Base-by-base conservation (phyloP, 2,113 vertebrate species). In the Tupaia chinensis region DNA sequence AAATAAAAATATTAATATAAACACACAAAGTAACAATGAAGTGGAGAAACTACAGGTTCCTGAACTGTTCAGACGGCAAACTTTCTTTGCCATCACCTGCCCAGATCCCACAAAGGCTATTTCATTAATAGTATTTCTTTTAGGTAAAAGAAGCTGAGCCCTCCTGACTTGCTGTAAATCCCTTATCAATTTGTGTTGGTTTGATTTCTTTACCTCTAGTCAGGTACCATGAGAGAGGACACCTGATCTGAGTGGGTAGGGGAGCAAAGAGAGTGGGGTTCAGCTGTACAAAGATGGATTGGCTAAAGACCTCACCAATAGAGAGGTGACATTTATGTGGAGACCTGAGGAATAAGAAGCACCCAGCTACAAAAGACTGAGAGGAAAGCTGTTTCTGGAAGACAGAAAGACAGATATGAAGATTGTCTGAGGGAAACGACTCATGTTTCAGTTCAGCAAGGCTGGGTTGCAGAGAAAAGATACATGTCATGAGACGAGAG, bases 1-100 rank as follows among this genome's bases (percentile, higher is more conserved):
- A 89, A 70, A 72, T 25, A 81, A 34, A 86, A 61, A 63, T 32
- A 73, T 54, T 22, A 78, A 74, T 58, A n/a, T 32, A 94, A 92
- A 76, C 14, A 29, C 1, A 76, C 63, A 93, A 13, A 61, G 44
- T 27, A 87, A 73, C 3, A 79, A 12, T 17, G 63, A 70, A 34
- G 17, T 86, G 34, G 54, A n/a, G 25, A 88, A 68, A 74, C 32
- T 5, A 23, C 23, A n/a, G 9, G 2, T 29, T 69, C 34, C 29
- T 72, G 29, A 80, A 8, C 0, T 5, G 1, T 56, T 70, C 16
- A 44, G 25, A 29, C 9, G 10, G 9, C 7, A 14, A 82, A 81
- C 16, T 29, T 73, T 34, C 54, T 65, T 68, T 29, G 22, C 72
- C 53, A 9, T 66, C 17, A 19, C 22, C 32, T 63, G 15, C 72